Conservation (phyloP, 2,797 vertebrate genomes). For the Kryptopterus vitreolus region DNA sequence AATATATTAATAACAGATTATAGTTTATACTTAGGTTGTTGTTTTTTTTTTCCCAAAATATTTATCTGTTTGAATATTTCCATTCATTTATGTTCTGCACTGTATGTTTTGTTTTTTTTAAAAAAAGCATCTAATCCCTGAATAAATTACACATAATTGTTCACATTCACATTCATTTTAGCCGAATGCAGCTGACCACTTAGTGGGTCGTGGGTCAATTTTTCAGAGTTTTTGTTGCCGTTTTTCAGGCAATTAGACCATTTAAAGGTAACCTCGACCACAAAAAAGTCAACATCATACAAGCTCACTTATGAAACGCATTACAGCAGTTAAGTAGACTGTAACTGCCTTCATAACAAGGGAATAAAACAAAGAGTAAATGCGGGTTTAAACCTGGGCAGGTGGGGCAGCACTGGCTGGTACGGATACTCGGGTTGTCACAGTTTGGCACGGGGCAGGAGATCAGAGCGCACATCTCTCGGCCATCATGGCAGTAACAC, state of each 20-base stretch:
- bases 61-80: too few species aligned
- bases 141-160: neutral
- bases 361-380: neutral
- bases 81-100: too few species aligned
- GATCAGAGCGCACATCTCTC: conserved; percentile 89
- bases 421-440: conserved; percentile 78
- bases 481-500: conserved; percentile 83
- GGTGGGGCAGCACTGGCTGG: conserved; percentile 83
- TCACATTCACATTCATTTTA: neutral
- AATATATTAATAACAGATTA: neutral
- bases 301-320: neutral
- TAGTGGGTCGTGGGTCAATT: neutral
- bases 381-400: conserved; percentile 75
- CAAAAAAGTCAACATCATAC: neutral
- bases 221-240: neutral
- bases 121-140: neutral
- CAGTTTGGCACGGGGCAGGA: conserved; percentile 85
- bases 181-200: neutral
- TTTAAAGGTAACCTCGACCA: neutral
- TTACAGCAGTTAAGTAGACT: neutral
- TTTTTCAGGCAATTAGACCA: neutral
- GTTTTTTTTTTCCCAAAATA: neutral
- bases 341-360: neutral
- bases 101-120: neutral
- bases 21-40: neutral